Base-by-base conservation (phyloP, 2,888 invertebrate genomes). In the Cremastinae sp. region DNA sequence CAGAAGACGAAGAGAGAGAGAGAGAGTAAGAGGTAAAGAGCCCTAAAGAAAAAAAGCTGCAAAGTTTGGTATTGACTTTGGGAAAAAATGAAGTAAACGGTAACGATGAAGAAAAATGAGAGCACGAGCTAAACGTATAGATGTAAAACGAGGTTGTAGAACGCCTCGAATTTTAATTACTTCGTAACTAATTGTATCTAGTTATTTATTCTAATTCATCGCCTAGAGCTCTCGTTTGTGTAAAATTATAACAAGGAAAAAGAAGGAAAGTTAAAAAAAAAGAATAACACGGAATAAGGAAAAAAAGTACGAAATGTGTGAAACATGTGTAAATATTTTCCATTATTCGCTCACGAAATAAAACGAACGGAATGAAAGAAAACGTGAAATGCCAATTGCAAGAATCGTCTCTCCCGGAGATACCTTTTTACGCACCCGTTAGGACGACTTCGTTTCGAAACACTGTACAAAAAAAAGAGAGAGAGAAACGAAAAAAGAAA, bases 321-420 rank as follows among this genome's bases (percentile, higher is more conserved):
- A 84, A 82, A 81, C 81, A 82, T 79, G 79, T 86, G 84, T 86
- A 86, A 80, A 86, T 86, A 85, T 84, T 82, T 84, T 81, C 78
- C 84, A 80, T 82, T 82, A 74, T 56, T 83, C 84, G 79, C 82
- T 83, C 82, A 81, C 80, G 78, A 80, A 86, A 83, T 83, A 83
- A 85, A 78, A 47, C 51, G 53, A 59, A 64, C 49, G 74, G 14
- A 70, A 28, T 28, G 28, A 28, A 28, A 28, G 28, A 28, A 28
- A 28, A 28, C 28, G 28, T 28, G 28, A 38, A 69, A 81, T 77
- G 82, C 77, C 66, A 75, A 82, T 84, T 77, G 80, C 81, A 78
- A 83, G 81, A 75, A 83, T 73, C 5, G 28, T 28, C 28, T 28
- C 78, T 36, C 81, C 79, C 81, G 82, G 81, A 83, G 83, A 77